Evolutionary conservation across 2,888 invertebrate species (phyloP), one percentile per base, ranked within the genome.

Genomic region (Salticus scenicus): DNA sequence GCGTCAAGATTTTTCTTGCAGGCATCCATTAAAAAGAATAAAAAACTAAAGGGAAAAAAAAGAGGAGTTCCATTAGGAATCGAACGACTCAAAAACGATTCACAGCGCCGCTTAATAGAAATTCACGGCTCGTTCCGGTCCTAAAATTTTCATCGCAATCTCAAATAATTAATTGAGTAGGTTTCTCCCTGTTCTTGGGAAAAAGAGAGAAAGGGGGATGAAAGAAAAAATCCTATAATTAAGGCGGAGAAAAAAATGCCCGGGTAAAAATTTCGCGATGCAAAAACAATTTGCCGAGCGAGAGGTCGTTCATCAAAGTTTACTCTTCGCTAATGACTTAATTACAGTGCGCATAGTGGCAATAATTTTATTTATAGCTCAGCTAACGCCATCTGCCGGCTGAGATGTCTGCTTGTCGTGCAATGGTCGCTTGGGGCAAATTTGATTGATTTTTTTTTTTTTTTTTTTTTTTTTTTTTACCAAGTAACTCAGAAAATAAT

Each of bases 281-380:
- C 75, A 76, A 76, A 83, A 83, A 83, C 82, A 83, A 83, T 83
- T 83, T 83, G 82, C 76, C 63, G 17, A 66, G 71, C 76, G 51
- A 37, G 71, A 24, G 71, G 37, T 83, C 82, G 82, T 83, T 75
- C 31, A 83, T 83, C 82, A 83, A 83, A 83, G 76, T 83, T 83
- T 76, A 83, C 76, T 83, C 71, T 37, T 72, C 76, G 82, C 76
- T 83, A 83, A 83, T 83, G 76, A 83, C 82, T 83, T 83, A 83
- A 83, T 83, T 83, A 83, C 82, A 83, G 76, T 71, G 27, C 82
- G 76, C 72, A 31, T 66, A 83, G 82, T 76, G 76, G 77, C 72
- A 66, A 77, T 77, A 84, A 84, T 84, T 84, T 77, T 77, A 84
- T 77, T 77, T 77, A 84, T 84, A 67, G 83, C 83, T 57, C 57